phyloP scores from a whole-genome alignment of 2,113 vertebrate species.

The Seriola rivoliana region DNA sequence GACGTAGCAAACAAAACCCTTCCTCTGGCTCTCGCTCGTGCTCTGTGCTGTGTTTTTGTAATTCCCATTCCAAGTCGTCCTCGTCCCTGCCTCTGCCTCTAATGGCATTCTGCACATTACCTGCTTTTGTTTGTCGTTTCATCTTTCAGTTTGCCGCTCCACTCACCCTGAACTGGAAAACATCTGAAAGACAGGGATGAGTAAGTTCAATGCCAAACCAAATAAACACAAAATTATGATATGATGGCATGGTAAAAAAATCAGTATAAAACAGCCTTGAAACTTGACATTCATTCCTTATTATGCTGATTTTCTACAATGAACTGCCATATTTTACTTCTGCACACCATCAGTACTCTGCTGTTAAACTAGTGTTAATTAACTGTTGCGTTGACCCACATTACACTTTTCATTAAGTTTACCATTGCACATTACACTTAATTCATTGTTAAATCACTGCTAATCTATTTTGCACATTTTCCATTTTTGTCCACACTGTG shows the following conservation, averaged over 20 bases:
- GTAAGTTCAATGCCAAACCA: background rate
- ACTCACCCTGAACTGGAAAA: slow-evolving; percentile 33
- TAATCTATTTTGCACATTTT: background rate
- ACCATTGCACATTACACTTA: background rate
- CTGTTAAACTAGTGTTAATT: too few species aligned
- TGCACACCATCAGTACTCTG: background rate
- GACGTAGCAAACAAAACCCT: slow-evolving; percentile 62
- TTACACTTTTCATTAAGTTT: background rate
- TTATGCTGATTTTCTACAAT: background rate
- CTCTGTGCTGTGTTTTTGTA: slow-evolving; percentile 9
- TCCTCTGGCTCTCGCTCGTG: slow-evolving; percentile 25
- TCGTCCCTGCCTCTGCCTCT: background rate
- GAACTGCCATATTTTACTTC: too few species aligned
- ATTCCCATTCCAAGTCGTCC: slow-evolving; percentile 38
- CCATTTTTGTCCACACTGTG: too few species aligned
- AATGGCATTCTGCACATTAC: background rate
- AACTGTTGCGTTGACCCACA: background rate
- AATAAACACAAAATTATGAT: background rate
- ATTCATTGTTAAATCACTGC: background rate
- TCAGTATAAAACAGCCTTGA: background rate
- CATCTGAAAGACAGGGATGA: slow-evolving; percentile 20
- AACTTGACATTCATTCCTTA: background rate
- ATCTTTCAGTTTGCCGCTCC: slow-evolving; percentile 32
- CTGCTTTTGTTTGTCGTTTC: slow-evolving; percentile 37
- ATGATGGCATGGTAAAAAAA: background rate